Percentiles rank a stretch among this genome's conserved stretches.
These are phyloP conservation scores for Pteromalus puparum DNA, from an alignment of 1,140 invertebrate genomes.

Conservation along the genomic window DNA sequence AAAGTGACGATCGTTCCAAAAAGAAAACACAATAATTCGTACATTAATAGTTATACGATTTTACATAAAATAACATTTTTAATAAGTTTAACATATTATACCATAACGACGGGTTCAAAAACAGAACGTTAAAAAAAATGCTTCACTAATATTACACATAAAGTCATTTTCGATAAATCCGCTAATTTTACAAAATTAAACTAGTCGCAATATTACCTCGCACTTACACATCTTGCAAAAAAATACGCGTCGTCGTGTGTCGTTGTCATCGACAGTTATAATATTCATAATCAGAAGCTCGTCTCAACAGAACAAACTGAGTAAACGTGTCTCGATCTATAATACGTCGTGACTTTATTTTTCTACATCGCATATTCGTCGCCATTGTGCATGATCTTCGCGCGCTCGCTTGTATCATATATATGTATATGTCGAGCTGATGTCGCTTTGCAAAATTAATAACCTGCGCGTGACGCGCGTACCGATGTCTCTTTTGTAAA, in stretches of 20 bases:
- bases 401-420: not conserved
- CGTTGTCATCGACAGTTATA: conserved; percentile 7
- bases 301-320: not conserved
- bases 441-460: conserved; percentile 31
- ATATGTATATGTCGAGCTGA: not conserved
- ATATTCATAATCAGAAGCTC: not conserved
- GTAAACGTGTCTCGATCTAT: not conserved
- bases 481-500: conserved; percentile 25
- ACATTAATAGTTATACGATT: not conserved
- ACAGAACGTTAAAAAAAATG: not conserved
- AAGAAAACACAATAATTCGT: not conserved
- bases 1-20: not conserved
- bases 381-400: conserved; percentile 26
- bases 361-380: conserved; percentile 10
- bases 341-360: not conserved
- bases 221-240: not conserved
- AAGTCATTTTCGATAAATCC: not conserved
- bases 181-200: conserved; percentile 22
- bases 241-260: not conserved
- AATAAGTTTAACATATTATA: not conserved
- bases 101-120: not conserved
- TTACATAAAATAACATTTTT: not conserved
- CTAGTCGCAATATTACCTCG: not conserved
- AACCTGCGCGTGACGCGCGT: not conserved
- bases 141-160: not conserved